phyloP scores from a whole-genome alignment of 2,888 invertebrate genomes.

The Drosophila limbata region DNA sequence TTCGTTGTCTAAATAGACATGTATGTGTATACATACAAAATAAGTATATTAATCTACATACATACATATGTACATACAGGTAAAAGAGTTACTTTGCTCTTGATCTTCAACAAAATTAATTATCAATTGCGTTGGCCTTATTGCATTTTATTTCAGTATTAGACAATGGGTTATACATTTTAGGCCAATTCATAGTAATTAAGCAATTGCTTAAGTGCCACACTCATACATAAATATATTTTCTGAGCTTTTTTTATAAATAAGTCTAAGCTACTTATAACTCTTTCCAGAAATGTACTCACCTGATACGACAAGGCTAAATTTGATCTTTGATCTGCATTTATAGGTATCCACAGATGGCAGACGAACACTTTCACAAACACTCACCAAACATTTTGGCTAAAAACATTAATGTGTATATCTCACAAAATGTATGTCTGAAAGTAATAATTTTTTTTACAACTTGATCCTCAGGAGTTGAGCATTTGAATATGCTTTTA shows the following conservation, averaged over 20 bases:
- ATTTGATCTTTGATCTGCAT: not conserved
- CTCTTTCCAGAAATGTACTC: not conserved
- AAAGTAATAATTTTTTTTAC: not conserved
- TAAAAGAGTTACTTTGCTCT: conserved; percentile 25
- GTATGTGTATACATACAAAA: not conserved
- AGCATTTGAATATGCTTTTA: not conserved
- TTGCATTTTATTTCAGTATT: not conserved
- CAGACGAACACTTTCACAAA: conserved; percentile 2
- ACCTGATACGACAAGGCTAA: not conserved
- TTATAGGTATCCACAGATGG: conserved; percentile 7
- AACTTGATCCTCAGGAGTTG: not conserved
- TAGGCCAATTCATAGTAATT: not conserved
- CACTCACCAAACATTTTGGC: conserved; percentile 22
- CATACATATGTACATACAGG: not conserved
- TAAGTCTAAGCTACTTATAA: not conserved
- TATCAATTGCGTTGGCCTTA: not conserved
- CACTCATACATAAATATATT: not conserved
- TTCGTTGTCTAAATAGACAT: conserved; percentile 29
- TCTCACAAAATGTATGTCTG: conserved; percentile 9
- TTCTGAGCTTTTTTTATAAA: not conserved
- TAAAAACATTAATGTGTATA: not conserved
- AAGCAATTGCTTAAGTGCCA: not conserved
- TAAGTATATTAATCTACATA: not conserved
- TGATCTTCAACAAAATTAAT: conserved; percentile 43
- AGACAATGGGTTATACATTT: not conserved